Base-by-base conservation (phyloP, 2,797 vertebrate genomes). In the Phataginus tricuspis region DNA sequence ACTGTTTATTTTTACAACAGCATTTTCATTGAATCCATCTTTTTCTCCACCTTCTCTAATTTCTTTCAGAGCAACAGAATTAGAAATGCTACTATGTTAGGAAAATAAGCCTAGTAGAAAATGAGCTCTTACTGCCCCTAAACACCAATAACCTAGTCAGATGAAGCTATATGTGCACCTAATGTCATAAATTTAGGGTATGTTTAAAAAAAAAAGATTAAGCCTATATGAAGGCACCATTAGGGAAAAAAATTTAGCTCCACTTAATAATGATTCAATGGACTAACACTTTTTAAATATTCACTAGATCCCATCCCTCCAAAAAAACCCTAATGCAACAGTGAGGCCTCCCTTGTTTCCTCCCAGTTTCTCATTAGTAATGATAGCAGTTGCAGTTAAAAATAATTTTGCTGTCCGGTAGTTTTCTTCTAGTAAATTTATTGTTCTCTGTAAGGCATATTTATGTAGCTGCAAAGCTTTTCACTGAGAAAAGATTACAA, bases 371-470 rank as follows among this genome's bases (percentile, higher is more conserved):
- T 72, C 34, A 37, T 90, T 71, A 90, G 49, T 55, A 88, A 86
- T 71, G 37, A 69, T 0, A 64, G 10, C 13, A 75, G 25, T 27
- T 42, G 12, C 2, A 75, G 53, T 49, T 78, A 86, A 92, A 92
- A 91, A 49, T 82, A 93, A 88, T 37, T 29, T 2, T 63, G 45
- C 31, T 71, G 61, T n/a, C 27, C 51, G 39, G 16, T 68, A 37
- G 16, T 74, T 72, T 74, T 83, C 68, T 86, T 66, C 55, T 37
- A 86, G 51, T 31, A 88, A 96, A 88, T 85, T 66, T 59, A 66
- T 42, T 91, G 8, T 88, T 85, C 55, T 75, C 34, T 66, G 87
- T 88, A 80, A 86, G 34, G 39, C 10, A 51, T 12, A 49, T 31
- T 92, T 85, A 31, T 37, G 12, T 45, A 45, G 18, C 15, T 7